Conservation (phyloP, 2,888 invertebrate genomes). For the Argyra leucocephala region DNA sequence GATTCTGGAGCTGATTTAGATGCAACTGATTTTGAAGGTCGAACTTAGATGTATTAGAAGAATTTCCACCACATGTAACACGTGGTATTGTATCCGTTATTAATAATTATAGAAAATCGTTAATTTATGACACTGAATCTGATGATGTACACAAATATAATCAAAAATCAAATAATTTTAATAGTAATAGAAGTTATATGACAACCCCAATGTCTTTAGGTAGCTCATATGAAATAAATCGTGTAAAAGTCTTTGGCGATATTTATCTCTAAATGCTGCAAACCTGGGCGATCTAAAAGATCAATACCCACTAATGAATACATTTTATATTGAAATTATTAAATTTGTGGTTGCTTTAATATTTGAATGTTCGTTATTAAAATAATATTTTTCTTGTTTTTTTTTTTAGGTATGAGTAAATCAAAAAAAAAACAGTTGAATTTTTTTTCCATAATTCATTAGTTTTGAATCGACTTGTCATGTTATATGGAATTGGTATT, state of each 20-base stretch:
- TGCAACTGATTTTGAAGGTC: constrained; percentile 66
- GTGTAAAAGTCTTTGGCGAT: too few relatives aligned
- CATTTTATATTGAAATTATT: too few relatives aligned
- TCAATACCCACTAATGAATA: too few relatives aligned
- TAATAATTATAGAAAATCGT: constrained; percentile 45
- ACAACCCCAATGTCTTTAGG: constrained; percentile 20
- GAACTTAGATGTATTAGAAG: constrained; percentile 76
- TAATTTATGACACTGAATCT: constrained; percentile 48
- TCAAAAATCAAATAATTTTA: constrained; percentile 14
- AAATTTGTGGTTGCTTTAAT: too few relatives aligned
- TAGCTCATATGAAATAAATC: constrained; percentile 24
- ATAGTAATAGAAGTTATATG: not conserved
- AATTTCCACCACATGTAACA: constrained; percentile 81
- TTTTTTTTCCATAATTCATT: not conserved
- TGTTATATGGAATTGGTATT: not conserved
- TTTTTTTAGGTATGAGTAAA: too few relatives aligned
- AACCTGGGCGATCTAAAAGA: too few relatives aligned
- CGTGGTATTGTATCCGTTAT: constrained; percentile 78
- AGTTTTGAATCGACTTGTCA: not conserved
- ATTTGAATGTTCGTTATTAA: too few relatives aligned
- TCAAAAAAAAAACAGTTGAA: too few relatives aligned
- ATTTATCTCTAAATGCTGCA: too few relatives aligned
- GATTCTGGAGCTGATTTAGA: constrained; percentile 73
- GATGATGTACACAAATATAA: constrained; percentile 47
- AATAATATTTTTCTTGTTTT: too few relatives aligned